Evolutionary conservation across 2,797 vertebrate species (phyloP), one percentile per base, ranked within the genome.

Genomic region (Chelon auratus): DNA sequence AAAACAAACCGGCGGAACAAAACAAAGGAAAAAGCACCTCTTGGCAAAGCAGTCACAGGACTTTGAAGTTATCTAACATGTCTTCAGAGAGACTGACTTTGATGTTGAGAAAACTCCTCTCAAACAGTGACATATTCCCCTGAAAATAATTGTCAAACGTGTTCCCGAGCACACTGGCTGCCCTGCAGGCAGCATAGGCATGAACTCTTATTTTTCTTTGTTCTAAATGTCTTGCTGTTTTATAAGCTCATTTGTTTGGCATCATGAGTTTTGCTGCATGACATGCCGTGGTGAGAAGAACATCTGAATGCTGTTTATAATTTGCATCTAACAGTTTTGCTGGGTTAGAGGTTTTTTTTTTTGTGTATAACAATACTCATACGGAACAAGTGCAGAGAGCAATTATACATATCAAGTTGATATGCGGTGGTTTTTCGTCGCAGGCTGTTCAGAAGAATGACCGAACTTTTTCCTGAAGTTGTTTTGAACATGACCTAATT

Each of bases 51-150:
- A 87, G 87, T 88, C 80, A 52, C 69, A 87, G 79, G 78, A 90
- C 92, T 93, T 93, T 93, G 89, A 93, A 92, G 93, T 92, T 87
- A 85, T 92, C 87, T 88, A 85, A 91, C 84, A 64, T 74, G 85
- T 91, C 91, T 92, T 90, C 86, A 69, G 89, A 92, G 91, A 91
- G 87, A 57, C 83, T 62, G 81, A 89, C 88, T 93, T 93, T 93
- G 89, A 93, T 92, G 91, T 92, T 90, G 73, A 81, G 78, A 89
- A 84, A 77, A 84, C 78, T 87, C 75, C 48, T 83, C 84, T 90
- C 83, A 81, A 87, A 90, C 88, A 72, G 85, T 83, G 83, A 88
- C 89, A 87, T 82, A 68, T 83, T 89, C 87, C 87, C 84, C 77
- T 85, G 87, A 63, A 91, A 91, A 90, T 90, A 88, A 91, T 90